Evolutionary conservation across 2,797 vertebrate genomes (phyloP).

Genomic region (Ciconia nigra): DNA sequence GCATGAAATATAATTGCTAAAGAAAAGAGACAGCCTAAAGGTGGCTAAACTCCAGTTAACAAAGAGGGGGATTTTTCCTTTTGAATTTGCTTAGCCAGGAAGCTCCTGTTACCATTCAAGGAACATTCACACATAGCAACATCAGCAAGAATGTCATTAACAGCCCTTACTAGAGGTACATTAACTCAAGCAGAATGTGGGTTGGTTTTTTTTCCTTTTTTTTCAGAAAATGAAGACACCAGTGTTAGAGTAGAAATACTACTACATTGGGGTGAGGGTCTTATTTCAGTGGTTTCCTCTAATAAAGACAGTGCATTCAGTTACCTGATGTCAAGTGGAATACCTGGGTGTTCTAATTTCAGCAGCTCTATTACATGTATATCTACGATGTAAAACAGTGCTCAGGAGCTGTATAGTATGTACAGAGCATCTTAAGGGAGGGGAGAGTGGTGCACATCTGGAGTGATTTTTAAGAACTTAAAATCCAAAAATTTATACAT

Average conservation of each 20-base stretch:
- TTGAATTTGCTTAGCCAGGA: conserved; percentile 45
- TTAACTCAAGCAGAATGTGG: neutral
- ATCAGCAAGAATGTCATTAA: conserved; percentile 35
- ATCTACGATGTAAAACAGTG: neutral
- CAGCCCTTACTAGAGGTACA: neutral
- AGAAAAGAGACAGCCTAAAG: conserved; percentile 26
- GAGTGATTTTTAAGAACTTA: neutral
- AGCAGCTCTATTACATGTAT: neutral
- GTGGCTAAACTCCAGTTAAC: conserved; percentile 11
- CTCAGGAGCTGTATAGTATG: neutral
- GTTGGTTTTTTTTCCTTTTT: neutral
- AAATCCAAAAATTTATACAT: neutral
- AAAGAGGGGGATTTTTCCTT: conserved; percentile 48
- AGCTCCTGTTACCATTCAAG: conserved; percentile 48
- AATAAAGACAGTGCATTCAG: neutral
- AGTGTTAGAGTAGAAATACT: neutral
- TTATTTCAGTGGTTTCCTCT: neutral
- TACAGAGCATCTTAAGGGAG: neutral
- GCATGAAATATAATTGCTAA: conserved; percentile 12
- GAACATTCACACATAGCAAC: conserved; percentile 35
- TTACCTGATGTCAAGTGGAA: neutral
- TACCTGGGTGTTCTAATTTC: neutral
- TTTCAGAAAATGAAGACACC: neutral
- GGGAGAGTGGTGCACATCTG: neutral
- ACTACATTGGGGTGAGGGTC: neutral